Base-by-base conservation (phyloP, 2,888 invertebrate genomes). In the Anaspis maculata region DNA sequence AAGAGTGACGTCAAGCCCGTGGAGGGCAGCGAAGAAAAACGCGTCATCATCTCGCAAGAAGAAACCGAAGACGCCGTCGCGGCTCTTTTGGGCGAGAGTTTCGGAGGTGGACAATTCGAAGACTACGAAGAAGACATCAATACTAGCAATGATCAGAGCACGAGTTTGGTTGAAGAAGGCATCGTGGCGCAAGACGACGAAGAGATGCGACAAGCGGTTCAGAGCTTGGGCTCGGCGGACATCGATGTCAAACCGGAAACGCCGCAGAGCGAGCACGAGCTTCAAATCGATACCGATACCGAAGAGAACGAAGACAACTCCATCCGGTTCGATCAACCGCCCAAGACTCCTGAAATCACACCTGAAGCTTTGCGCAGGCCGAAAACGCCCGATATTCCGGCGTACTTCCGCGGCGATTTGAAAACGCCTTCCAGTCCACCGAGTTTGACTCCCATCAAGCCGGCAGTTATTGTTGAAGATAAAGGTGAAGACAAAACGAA, bases 51-150 rank as follows among this genome's bases (percentile, higher is more conserved):
- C 52, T 90, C 89, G 0, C 90, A 90, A 64, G 90, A 90, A 67
- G 90, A 91, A 66, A 91, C 90, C 0, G 90, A 87, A 63, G 89
- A 89, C 61, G 91, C 91, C 0, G 90, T 91, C 0, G 89, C 89
- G 5, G 89, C 90, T 1, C 66, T 91, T 15, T 65, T 91, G 32
- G 88, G 86, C 14, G 89, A 89, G 62, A 87, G 88, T 46, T 88
- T 90, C 55, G 83, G 85, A 1, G 80, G 76, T 22, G 72, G 69
- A 52, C 63, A 61, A 29, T 79, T 78, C 60, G 71, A 71, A 48
- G 72, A 71, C 43, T 72, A 73, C 52, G 72, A 74, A 52, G 60
- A 66, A 27, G 12, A 45, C 30, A 35, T 48, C 32, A 48, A 64
- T 31, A 60, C 67, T 59, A 51, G 60, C 1, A 74, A 63, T 41